Evolutionary conservation across 2,113 vertebrate genomes (phyloP).

Genomic region (Dromaius novaehollandiae): DNA sequence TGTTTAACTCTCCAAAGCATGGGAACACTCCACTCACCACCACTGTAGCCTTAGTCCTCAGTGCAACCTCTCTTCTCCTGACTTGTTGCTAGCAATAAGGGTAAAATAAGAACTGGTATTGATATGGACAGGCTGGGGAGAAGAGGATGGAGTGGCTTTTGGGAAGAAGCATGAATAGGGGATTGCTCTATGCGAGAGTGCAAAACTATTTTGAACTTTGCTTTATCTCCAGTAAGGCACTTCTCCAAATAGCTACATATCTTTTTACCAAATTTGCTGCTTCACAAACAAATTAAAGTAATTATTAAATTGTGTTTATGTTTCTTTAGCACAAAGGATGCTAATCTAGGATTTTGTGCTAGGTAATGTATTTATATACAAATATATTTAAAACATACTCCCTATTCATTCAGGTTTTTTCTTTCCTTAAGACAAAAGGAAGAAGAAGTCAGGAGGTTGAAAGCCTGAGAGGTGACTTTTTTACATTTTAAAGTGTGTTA

Average conservation of each 20-base stretch:
- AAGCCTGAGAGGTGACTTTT: neutral
- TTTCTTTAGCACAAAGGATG: neutral
- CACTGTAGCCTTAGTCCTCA: neutral
- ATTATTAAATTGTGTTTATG: too few relatives aligned
- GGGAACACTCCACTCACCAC: neutral
- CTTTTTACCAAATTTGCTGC: neutral
- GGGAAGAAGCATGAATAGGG: neutral
- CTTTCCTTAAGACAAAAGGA: neutral
- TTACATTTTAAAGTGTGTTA: neutral
- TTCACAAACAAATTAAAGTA: neutral
- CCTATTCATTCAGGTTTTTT: neutral
- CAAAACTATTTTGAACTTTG: neutral
- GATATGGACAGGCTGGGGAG: neutral
- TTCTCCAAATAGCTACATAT: neutral
- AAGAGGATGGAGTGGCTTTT: neutral
- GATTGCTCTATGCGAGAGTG: neutral
- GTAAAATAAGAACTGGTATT: neutral
- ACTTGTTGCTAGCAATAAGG: neutral
- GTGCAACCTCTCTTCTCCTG: neutral
- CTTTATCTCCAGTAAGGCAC: neutral
- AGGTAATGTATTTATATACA: neutral
- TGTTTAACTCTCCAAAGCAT: neutral
- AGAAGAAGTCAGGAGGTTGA: neutral
- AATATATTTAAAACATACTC: neutral
- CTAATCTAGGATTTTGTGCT: neutral